phyloP scores from a whole-genome alignment of 1,140 invertebrate genomes.

The Drosophila oshimai region DNA sequence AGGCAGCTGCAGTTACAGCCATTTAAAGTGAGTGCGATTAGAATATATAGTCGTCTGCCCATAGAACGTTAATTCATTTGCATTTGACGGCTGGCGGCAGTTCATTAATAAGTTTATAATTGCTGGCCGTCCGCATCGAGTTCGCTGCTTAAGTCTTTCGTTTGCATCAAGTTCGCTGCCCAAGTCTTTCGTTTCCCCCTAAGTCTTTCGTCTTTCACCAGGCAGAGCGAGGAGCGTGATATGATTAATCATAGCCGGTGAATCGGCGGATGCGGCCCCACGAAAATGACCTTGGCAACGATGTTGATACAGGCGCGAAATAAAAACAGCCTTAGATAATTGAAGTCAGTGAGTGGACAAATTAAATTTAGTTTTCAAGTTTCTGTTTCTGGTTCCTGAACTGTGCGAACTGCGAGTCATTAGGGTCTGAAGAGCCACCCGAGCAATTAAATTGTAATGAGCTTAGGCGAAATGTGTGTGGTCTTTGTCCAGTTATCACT shows the following conservation, averaged over 20 bases:
- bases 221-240: slow-evolving; percentile 2
- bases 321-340: slow-evolving; percentile 28
- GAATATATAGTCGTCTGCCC: slow-evolving; percentile 24
- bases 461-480: background rate
- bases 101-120: slow-evolving; percentile 50
- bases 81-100: slow-evolving; percentile 41
- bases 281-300: slow-evolving; percentile 49
- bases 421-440: background rate
- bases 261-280: slow-evolving; percentile 20
- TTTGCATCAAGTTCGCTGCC: slow-evolving; percentile 47
- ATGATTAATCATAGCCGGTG: slow-evolving; percentile 52
- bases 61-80: slow-evolving; percentile 29
- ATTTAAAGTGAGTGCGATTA: slow-evolving; percentile 72
- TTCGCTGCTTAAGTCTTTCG: slow-evolving; percentile 59
- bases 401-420: slow-evolving; percentile 18
- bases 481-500: slow-evolving; percentile 26
- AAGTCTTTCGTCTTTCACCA: slow-evolving; percentile 33
- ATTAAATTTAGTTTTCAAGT: slow-evolving; percentile 25
- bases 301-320: slow-evolving; percentile 26
- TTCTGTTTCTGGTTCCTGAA: slow-evolving; percentile 28
- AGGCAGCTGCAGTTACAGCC: slow-evolving; percentile 43
- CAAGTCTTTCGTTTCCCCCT: slow-evolving; percentile 46
- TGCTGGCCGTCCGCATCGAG: slow-evolving; percentile 28
- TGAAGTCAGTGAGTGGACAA: slow-evolving; percentile 38
- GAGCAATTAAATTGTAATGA: slow-evolving; percentile 45